Base-by-base conservation (phyloP, 2,797 vertebrate genomes). In the Enteromius viviparus region DNA sequence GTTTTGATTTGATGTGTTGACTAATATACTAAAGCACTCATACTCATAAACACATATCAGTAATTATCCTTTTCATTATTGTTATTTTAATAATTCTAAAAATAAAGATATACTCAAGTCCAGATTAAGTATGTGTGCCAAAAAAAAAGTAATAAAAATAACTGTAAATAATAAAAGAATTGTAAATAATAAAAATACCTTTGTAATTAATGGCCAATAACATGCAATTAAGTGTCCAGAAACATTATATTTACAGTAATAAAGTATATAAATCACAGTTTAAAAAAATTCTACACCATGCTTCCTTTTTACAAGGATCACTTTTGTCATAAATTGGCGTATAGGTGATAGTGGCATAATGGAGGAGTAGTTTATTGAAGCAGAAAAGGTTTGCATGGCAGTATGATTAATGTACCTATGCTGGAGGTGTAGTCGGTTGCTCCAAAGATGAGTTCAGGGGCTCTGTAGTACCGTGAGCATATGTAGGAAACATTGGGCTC, bases 401-500 rank as follows among this genome's bases (percentile, higher is more conserved):
- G 42, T 55, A 26, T n/a, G 74, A 17, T 72, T 23, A 65, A 75
- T 95, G 14, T 93, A 99, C 98, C 98, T 96, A 99, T 99, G 94
- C 97, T 99, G 91, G 98, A 98, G 87, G 98, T 99, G 95, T 99
- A 99, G 95, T 99, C 97, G 9, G 98, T 99, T 91, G 98, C 98
- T 91, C 98, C 98, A 91, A 99, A 99, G 94, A 99, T 99, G 94
- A 99, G 96, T 95, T 99, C 98, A 62, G 98, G 98, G 83, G 98
- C 98, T 93, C 97, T 96, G 89, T 99, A 99, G 95, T 99, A 99
- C 94, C 98, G 97, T 89, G 98, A 99, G 94, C 98, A 99, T 94
- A 99, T 99, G 94, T 99, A 99, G 42, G 98, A 99, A 89, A 99
- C 98, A 9, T 99, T 99, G 55, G 98, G 98, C 88, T 99, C 98